A percentile compares a stretch with the other conserved stretches of the same genome.
Conservation (phyloP, 2,113 vertebrate species). For the Rynchops niger region DNA sequence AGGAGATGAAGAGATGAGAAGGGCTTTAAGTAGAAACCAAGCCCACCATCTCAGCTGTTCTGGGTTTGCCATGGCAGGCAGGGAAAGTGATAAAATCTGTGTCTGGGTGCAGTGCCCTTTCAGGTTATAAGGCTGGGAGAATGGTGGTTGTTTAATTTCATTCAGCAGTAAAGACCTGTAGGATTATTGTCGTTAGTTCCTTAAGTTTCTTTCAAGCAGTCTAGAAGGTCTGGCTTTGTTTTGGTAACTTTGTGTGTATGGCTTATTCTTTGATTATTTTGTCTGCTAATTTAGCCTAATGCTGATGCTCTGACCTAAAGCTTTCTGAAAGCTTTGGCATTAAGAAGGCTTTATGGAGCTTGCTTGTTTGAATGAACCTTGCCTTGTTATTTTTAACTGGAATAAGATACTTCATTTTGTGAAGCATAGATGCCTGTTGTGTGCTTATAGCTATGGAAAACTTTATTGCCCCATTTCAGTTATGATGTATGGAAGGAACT, state of each 20-base stretch:
- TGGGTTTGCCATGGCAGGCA: not conserved
- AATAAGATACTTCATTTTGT: not conserved
- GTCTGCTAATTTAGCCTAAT: rapidly evolving
- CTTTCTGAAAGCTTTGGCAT: not conserved
- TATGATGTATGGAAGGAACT: not conserved
- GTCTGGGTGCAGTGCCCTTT: not conserved
- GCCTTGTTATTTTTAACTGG: not conserved
- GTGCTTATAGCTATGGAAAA: not conserved
- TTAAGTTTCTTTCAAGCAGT: not conserved
- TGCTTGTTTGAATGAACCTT: not conserved
- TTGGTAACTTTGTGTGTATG: rapidly evolving
- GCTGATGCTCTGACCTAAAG: not conserved
- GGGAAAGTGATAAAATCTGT: not conserved
- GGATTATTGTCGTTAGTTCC: not conserved
- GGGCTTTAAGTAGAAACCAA: not conserved
- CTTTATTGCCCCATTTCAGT: not conserved
- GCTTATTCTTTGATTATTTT: not conserved
- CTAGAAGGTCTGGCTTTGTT: rapidly evolving
- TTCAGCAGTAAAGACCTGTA: not conserved
- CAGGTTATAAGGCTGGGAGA: rapidly evolving
- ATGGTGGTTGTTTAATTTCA: not conserved
- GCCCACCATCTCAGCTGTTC: not conserved
- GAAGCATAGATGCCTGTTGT: rapidly evolving
- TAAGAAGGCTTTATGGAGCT: not conserved
- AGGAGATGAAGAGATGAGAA: rapidly evolving